Evolutionary conservation across 2,113 vertebrate genomes (phyloP).

Genomic region (Ceratotherium simum): DNA sequence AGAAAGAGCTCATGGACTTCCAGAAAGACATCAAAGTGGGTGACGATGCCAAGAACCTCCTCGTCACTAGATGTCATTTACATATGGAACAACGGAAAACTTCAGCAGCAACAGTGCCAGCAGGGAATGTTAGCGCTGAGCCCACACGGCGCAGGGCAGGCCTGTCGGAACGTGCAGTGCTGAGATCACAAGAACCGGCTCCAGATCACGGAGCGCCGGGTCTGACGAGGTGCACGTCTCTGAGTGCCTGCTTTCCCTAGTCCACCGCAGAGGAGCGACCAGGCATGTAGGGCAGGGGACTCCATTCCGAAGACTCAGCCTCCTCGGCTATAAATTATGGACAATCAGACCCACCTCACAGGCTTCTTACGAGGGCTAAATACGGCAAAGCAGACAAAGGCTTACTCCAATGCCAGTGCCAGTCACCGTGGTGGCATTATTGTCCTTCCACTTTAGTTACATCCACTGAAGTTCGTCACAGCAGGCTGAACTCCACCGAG

Average conservation of each 20-base stretch:
- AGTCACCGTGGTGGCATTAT: fast-evolving
- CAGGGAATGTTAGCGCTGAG: too few species aligned
- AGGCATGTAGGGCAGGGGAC: not conserved
- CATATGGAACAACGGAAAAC: not conserved
- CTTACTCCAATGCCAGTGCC: not conserved
- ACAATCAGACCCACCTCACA: not conserved
- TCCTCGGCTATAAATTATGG: not conserved
- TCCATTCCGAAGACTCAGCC: not conserved
- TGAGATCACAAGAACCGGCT: too few species aligned
- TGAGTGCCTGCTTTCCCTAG: too few species aligned
- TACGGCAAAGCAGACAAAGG: not conserved
- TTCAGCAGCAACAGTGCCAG: not conserved
- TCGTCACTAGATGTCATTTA: not conserved
- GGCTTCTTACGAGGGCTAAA: not conserved
- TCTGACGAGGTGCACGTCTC: too few species aligned
- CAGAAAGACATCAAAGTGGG: not conserved
- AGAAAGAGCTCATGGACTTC: not conserved
- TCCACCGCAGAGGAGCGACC: not conserved
- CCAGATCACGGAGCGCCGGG: too few species aligned
- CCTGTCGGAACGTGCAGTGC: fast-evolving
- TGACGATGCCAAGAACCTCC: not conserved
- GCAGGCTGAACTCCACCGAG: not conserved
- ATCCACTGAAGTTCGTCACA: not conserved
- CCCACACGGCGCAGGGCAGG: too few species aligned
- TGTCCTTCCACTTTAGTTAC: too few species aligned